Percentiles rank a stretch among this genome's conserved stretches.
Conservation (phyloP, 2,113 vertebrate species). For the Pygoscelis adeliae region DNA sequence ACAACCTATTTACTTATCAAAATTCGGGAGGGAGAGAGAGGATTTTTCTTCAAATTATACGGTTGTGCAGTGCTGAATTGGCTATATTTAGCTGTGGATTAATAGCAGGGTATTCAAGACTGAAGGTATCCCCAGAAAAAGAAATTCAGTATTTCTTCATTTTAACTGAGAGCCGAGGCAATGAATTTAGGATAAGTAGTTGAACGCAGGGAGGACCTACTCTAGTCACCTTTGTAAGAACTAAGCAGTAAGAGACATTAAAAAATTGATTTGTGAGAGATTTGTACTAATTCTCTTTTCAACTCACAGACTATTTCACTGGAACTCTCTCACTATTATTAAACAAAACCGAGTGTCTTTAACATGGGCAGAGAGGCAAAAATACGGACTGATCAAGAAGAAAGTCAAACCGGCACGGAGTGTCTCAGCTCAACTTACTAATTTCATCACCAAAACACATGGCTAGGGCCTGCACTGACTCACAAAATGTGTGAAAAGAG, state of each 20-base stretch:
- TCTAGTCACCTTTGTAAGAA: not conserved
- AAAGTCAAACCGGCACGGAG: not conserved
- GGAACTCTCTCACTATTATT: not conserved
- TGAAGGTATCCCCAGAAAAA: not conserved
- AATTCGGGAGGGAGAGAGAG: not conserved
- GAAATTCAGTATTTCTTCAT: not conserved
- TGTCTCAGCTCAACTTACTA: not conserved
- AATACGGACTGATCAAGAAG: not conserved
- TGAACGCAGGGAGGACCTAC: not conserved
- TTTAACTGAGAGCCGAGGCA: not conserved
- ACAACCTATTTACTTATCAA: not conserved
- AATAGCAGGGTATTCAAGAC: not conserved
- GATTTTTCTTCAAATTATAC: not conserved
- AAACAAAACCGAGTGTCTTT: not conserved
- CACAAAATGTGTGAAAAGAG: constrained; percentile 5
- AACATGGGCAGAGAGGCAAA: not conserved
- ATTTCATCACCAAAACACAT: not conserved
- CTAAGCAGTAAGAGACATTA: not conserved
- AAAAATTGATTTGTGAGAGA: not conserved
- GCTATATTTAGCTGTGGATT: not conserved
- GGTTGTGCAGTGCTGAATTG: not conserved
- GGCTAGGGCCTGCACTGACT: not conserved
- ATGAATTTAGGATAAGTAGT: not conserved
- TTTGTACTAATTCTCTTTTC: not conserved
- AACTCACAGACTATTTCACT: not conserved